phyloP scores from a whole-genome alignment of 2,113 vertebrate species.

The Gambusia affinis region DNA sequence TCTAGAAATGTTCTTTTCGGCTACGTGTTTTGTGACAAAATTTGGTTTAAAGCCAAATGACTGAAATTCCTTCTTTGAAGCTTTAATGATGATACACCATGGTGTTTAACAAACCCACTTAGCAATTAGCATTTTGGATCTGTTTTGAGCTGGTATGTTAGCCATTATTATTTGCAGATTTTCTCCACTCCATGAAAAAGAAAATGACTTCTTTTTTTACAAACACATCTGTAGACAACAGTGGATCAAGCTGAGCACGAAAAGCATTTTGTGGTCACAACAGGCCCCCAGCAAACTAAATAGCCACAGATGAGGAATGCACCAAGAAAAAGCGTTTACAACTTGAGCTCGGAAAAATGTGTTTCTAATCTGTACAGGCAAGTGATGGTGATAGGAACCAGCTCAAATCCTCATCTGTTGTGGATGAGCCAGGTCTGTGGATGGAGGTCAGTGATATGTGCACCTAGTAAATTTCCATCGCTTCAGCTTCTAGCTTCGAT shows the following conservation, averaged over 20 bases:
- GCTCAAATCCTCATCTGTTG: slow-evolving; percentile 71
- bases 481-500: slow-evolving; percentile 2
- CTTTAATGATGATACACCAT: slow-evolving; percentile 77
- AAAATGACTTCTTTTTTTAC: slow-evolving; percentile 68
- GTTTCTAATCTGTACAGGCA: slow-evolving; percentile 78
- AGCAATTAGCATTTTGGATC: slow-evolving; percentile 76
- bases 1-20: slow-evolving; percentile 45
- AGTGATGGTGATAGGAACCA: slow-evolving; percentile 79
- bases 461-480: slow-evolving; percentile 63
- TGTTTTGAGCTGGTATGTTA: slow-evolving; percentile 70
- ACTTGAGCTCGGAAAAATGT: slow-evolving; percentile 77
- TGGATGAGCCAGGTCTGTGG: slow-evolving; percentile 60
- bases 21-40: slow-evolving; percentile 59
- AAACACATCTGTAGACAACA: slow-evolving; percentile 74
- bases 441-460: slow-evolving; percentile 55
- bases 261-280: slow-evolving; percentile 79
- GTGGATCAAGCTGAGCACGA: slow-evolving; percentile 70
- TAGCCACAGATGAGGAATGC: slow-evolving; percentile 83
- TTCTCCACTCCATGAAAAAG: slow-evolving; percentile 65
- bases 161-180: slow-evolving; percentile 82
- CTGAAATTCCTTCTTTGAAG: slow-evolving; percentile 79
- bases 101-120: slow-evolving; percentile 75
- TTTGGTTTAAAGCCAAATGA: slow-evolving; percentile 65
- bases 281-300: slow-evolving; percentile 83
- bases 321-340: slow-evolving; percentile 80